Evolutionary conservation across 2,888 invertebrate genomes (phyloP).

Genomic region (Sinopyrophorus schimmeli): DNA sequence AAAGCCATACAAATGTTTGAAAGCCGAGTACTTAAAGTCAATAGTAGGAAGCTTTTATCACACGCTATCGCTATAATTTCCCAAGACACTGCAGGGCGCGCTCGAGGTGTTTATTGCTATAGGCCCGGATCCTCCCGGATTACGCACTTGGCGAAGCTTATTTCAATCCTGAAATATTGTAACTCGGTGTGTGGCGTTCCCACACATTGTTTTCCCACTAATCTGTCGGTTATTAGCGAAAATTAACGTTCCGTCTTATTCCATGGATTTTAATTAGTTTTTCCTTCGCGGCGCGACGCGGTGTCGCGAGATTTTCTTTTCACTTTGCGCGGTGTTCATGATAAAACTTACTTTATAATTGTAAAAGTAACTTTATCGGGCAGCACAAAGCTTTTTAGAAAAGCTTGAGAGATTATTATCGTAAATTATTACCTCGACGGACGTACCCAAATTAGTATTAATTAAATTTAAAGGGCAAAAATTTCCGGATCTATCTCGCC

Average conservation of each 20-base stretch:
- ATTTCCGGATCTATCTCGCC: too few species aligned
- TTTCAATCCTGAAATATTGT: conserved; percentile 29
- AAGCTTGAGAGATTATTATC: conserved; percentile 28
- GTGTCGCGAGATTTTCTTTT: conserved; percentile 21
- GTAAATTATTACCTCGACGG: conserved; percentile 29
- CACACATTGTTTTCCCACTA: conserved; percentile 28
- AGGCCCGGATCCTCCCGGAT: conserved; percentile 28
- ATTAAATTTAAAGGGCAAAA: conserved; percentile 28
- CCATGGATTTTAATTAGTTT: conserved; percentile 24
- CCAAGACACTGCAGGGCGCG: conserved; percentile 27
- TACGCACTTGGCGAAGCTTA: conserved; percentile 30
- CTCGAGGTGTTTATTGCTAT: conserved; percentile 30
- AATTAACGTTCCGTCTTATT: conserved; percentile 19
- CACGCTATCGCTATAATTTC: conserved; percentile 31
- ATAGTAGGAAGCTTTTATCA: conserved; percentile 25
- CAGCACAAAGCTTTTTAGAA: conserved; percentile 24
- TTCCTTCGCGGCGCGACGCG: conserved; percentile 11
- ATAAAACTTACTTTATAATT: conserved; percentile 31
- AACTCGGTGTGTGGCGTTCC: conserved; percentile 26
- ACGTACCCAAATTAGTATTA: conserved; percentile 26
- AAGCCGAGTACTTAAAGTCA: conserved; percentile 24
- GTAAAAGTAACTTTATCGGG: conserved; percentile 26
- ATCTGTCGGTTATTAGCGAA: conserved; percentile 25
- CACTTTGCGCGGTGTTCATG: conserved; percentile 26
- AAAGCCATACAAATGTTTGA: conserved; percentile 9